Base-by-base conservation (phyloP, 64 coral and sea anemone genomes). In the Cladopsammia gracilis region DNA sequence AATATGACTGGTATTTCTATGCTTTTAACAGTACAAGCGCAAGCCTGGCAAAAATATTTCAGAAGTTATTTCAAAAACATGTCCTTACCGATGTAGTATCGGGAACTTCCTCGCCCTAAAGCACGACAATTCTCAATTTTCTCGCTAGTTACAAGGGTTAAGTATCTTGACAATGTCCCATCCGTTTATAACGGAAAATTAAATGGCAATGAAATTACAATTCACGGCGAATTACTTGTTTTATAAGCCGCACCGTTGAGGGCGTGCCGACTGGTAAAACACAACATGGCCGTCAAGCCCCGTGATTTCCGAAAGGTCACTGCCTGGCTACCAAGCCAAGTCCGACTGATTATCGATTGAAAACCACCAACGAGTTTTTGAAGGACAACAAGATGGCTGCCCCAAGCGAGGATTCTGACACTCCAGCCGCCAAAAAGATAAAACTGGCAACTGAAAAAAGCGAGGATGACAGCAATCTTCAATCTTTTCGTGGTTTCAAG, bases 401-500 rank as follows among this genome's bases (percentile, higher is more conserved):
- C 51, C 62, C 77, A 53, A 64, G 19, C 15, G 79, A 91, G 7
- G 48, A 85, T 75, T 51, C 45, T 85, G 66, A 50, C 50, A 85
- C 19, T 64, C 80, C 69, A 7, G 70, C 79, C 2, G 5, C 54
- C 4, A 97, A 97, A 42, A 94, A 88, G 79, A 23, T 76, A 7
- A 93, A 88, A 62, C 57, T 69, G 19, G 61, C 61, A 57, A 43
- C 77, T 15, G 85, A 75, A 58, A 59, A 44, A n/a, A n/a, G 67
- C 8, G 43, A 48, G 4, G 10, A 25, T 24, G 67, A 68, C 20
- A 46, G 60, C 12, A 47, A 62, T 64, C 73, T 97, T 65, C 5
- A 57, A 48, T 80, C 72, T 19, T 97, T 97, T 58, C 57, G 90
- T 20, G 70, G 88, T 58, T 97, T 97, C 52, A 58, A 91, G 58